Conservation (phyloP, 2,113 vertebrate species). For the Phalacrocorax pelagicus region DNA sequence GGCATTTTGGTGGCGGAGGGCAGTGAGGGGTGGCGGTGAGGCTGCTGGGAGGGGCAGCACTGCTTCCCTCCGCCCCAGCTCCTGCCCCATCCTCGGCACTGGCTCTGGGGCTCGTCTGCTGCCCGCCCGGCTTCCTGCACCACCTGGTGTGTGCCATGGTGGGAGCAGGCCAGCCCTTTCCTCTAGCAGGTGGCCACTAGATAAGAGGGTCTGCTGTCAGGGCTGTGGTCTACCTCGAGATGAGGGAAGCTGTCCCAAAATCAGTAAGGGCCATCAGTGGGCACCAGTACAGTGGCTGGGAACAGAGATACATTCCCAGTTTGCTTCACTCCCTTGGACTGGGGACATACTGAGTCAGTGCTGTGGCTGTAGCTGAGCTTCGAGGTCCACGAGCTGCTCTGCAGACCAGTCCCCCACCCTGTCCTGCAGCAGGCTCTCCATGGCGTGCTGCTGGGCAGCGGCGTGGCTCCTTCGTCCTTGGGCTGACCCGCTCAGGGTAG, state of each 20-base stretch:
- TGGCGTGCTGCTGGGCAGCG: too few relatives aligned
- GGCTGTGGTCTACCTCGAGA: background rate
- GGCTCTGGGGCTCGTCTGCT: background rate
- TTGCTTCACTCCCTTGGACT: rapidly evolving
- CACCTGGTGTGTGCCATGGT: rapidly evolving
- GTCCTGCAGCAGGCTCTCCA: background rate
- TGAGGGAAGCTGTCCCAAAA: background rate
- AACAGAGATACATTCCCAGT: background rate
- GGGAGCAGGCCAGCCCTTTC: background rate
- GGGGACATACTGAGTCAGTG: rapidly evolving
- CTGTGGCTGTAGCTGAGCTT: background rate
- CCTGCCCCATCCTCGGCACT: background rate
- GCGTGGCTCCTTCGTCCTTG: background rate
- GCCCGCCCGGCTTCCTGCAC: background rate
- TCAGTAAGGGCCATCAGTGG: background rate
- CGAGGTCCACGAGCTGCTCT: background rate
- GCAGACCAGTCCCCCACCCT: background rate
- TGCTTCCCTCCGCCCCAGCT: background rate
- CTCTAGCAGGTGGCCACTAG: background rate
- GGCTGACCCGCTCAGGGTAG: background rate
- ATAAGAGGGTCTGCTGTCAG: background rate
- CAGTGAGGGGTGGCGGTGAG: rapidly evolving
- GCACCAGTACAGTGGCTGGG: background rate
- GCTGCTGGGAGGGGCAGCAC: background rate
- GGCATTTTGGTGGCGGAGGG: background rate